phyloP scores from a whole-genome alignment of 2,113 vertebrate genomes.

The Pachycephala philippinensis region DNA sequence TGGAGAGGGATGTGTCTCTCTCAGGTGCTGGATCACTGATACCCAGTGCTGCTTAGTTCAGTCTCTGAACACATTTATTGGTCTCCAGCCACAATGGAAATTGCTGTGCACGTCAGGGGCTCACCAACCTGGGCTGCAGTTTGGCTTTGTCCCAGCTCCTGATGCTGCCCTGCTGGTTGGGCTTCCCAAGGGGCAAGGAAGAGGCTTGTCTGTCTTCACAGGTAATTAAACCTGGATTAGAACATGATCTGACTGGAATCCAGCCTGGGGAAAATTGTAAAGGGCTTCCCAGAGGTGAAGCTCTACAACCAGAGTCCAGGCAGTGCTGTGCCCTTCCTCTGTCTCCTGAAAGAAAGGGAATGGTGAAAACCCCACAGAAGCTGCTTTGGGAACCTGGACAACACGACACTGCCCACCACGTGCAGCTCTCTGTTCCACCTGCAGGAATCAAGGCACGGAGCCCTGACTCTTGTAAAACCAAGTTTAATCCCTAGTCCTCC shows the following conservation, averaged over 20 bases:
- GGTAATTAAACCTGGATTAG: constrained; percentile 36
- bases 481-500: background rate
- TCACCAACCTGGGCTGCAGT: background rate
- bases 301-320: background rate
- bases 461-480: background rate
- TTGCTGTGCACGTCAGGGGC: background rate
- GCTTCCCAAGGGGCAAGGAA: constrained; percentile 3
- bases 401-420: background rate
- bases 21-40: background rate
- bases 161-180: background rate
- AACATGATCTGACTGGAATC: background rate
- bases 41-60: background rate
- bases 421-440: background rate
- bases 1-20: background rate
- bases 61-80: background rate
- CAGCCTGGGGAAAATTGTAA: background rate
- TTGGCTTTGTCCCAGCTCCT: background rate
- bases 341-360: background rate
- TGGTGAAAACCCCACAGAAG: background rate
- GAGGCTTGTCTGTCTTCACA: constrained; percentile 31
- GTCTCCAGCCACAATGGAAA: background rate
- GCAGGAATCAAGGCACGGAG: background rate
- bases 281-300: background rate
- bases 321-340: background rate
- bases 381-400: background rate